Percentiles rank a stretch among this genome's conserved stretches.
Conservation (phyloP, 2,113 vertebrate genomes). For the Loxodonta africana region DNA sequence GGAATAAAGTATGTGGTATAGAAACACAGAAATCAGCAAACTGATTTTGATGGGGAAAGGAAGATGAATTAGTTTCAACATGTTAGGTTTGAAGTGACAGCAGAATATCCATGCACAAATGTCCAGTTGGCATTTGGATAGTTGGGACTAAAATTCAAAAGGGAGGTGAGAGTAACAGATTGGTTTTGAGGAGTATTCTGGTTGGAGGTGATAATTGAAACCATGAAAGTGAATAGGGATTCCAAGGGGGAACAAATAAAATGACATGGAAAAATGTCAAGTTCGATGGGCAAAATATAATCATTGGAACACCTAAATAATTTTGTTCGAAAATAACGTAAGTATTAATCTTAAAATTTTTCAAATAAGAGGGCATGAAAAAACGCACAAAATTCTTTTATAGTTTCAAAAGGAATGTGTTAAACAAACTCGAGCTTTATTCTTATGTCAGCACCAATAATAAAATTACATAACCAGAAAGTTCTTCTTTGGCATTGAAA, state of each 20-base stretch:
- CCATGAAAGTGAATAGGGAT: slow-evolving; percentile 26
- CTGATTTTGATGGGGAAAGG: background rate
- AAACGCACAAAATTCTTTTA: background rate
- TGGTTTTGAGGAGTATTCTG: slow-evolving; percentile 39
- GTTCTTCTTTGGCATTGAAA: background rate
- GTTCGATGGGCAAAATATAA: slow-evolving; percentile 35
- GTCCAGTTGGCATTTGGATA: slow-evolving; percentile 54
- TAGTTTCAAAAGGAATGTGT: background rate
- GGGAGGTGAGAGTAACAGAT: slow-evolving; percentile 55
- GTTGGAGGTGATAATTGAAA: slow-evolving; percentile 72
- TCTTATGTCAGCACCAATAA: background rate
- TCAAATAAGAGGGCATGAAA: background rate
- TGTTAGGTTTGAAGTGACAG: slow-evolving; percentile 33
- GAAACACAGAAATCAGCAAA: background rate
- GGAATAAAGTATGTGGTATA: background rate
- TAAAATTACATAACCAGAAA: background rate
- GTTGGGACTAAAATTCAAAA: slow-evolving; percentile 49
- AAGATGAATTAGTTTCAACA: slow-evolving; percentile 44
- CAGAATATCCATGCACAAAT: slow-evolving; percentile 42
- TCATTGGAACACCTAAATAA: background rate
- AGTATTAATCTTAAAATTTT: slow-evolving; percentile 8
- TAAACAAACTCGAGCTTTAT: background rate
- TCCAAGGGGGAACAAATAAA: slow-evolving; percentile 69
- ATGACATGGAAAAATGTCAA: slow-evolving; percentile 64
- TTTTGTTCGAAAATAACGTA: slow-evolving; percentile 32